Base-by-base conservation (phyloP, 2,888 invertebrate genomes). In the Cataglyphis livida region DNA sequence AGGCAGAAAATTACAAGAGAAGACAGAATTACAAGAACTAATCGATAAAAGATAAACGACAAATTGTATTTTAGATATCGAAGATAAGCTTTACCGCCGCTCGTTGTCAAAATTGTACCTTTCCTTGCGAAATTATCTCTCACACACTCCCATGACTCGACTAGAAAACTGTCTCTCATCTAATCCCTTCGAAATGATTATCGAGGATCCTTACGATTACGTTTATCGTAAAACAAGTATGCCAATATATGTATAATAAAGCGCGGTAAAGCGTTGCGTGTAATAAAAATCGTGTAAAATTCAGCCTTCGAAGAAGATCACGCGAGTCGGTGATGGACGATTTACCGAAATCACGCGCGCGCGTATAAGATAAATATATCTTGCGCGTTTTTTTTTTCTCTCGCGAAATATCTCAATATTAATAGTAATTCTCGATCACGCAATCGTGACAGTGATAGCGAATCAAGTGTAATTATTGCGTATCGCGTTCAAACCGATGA, bases 281-380 rank as follows among this genome's bases (percentile, higher is more conserved):
- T 38, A 25, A 78, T 74, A 85, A 65, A 88, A 88, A 87, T 75
- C 59, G 78, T 85, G 84, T 82, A 84, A 85, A 86, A 88, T 89
- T 78, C 90, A 90, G 89, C 90, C 90, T 90, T 90, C 83, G 85
- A 88, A 85, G 81, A 74, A 59, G 76, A 74, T 86, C 66, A 68
- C 71, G 85, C 83, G 84, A 81, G 84, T 86, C 84, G 54, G 15
- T 54, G 32, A 10, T 54, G 32, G 3, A 41, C n/a, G n/a, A 41
- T 15, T 15, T 18, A 35, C 28, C 38, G 6, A 74, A 48, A 7
- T 74, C 18, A 9, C 35, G 35, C 32, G 32, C 32, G 6, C 32
- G 32, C 35, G 25, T 61, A 73, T 15, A 61, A 61, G 38, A 28
- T 21, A 32, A 44, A 74, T 74, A 48, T 35, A 57, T 51, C 51